Evolutionary conservation across 1,140 invertebrate genomes (phyloP).

Genomic region (Lineus longissimus): DNA sequence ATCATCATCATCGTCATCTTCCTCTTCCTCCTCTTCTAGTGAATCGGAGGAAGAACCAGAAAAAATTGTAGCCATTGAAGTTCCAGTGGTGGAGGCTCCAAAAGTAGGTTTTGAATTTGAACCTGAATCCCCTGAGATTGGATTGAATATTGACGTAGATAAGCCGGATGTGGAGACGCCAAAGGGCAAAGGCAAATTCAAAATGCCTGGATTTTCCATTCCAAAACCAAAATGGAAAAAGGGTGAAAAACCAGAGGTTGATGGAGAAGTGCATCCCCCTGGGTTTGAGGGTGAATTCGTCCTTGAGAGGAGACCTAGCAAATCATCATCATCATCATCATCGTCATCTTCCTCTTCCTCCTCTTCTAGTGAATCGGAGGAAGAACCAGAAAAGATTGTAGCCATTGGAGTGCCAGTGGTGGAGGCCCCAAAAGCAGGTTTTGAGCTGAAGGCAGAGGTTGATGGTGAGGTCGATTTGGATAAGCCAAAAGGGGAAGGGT

Average conservation of each 20-base stretch:
- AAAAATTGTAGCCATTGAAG: too few relatives aligned
- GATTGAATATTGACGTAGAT: background rate
- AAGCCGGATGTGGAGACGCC: background rate
- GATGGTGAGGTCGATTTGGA: background rate
- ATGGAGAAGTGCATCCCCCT: background rate
- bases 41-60: too few relatives aligned
- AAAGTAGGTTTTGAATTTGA: background rate
- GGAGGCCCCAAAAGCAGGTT: too few relatives aligned
- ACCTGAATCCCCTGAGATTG: background rate
- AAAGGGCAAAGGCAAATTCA: background rate
- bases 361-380: background rate
- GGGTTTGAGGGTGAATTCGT: too few relatives aligned
- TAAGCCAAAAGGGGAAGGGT: background rate
- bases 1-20: too few relatives aligned
- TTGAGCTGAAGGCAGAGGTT: background rate
- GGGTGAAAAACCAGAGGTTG: background rate
- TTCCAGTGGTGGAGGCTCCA: too few relatives aligned
- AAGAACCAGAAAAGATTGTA: too few relatives aligned
- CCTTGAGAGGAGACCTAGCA: too few relatives aligned
- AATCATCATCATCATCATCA: too few relatives aligned
- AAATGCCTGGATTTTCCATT: background rate
- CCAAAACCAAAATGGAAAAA: background rate
- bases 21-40: background rate
- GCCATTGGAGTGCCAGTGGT: too few relatives aligned
- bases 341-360: background rate